Percentiles rank a stretch among this genome's conserved stretches.
Conservation (phyloP, 2,888 invertebrate species). For the Lasius platythorax region DNA sequence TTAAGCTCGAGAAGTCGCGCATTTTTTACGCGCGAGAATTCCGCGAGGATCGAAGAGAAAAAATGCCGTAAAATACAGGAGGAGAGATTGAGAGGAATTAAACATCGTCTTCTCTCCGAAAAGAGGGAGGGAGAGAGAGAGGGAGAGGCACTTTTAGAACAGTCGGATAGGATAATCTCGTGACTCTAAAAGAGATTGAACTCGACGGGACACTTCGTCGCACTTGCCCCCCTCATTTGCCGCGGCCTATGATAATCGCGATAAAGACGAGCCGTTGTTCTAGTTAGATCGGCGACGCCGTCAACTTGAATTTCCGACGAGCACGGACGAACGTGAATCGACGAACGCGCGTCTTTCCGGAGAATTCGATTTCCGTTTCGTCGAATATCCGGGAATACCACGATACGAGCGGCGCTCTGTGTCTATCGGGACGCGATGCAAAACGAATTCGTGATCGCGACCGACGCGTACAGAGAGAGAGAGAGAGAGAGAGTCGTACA, state of each 20-base stretch:
- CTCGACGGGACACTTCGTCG: conserved; percentile 62
- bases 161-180: conserved; percentile 35
- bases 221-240: conserved; percentile 67
- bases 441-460: not conserved
- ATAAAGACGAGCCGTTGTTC: conserved; percentile 63
- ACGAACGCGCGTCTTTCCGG: conserved; percentile 24
- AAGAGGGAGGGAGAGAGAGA: not conserved
- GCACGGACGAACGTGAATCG: conserved; percentile 17
- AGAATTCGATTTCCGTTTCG: conserved; percentile 47
- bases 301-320: conserved; percentile 60
- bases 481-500: not conserved
- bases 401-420: not conserved
- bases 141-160: conserved; percentile 21
- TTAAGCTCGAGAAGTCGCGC: conserved; percentile 4
- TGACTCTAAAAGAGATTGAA: conserved; percentile 60
- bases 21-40: not conserved
- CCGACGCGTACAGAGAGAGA: not conserved
- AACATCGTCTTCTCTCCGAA: conserved; percentile 14
- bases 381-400: conserved; percentile 17
- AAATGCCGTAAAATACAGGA: not conserved
- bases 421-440: not conserved
- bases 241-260: conserved; percentile 61
- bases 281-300: conserved; percentile 37
- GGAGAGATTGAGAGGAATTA: conserved; percentile 51
- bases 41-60: not conserved